Conservation (phyloP, 2,888 invertebrate genomes). For the Altica lythri region DNA sequence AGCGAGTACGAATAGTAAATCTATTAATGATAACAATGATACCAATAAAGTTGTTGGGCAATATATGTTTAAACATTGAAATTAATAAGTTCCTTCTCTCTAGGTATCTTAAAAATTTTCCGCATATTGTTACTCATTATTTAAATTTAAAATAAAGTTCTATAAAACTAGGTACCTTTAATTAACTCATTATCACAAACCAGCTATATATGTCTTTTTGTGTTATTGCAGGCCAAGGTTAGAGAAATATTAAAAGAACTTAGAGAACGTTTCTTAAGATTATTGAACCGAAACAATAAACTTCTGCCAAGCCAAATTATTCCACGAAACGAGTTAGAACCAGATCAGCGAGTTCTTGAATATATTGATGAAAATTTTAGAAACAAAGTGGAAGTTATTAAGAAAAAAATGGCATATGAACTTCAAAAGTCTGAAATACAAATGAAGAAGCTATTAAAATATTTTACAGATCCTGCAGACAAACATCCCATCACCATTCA, state of each 20-base stretch:
- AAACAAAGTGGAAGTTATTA: constrained; percentile 66
- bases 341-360: constrained; percentile 69
- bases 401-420: constrained; percentile 69
- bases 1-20: too few relatives aligned
- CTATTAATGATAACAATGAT: too few relatives aligned
- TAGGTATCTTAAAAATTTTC: too few relatives aligned
- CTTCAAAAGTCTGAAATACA: constrained; percentile 71
- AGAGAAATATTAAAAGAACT: constrained; percentile 62
- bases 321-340: constrained; percentile 64
- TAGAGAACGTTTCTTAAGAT: constrained; percentile 56
- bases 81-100: too few relatives aligned
- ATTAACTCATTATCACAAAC: too few relatives aligned
- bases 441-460: constrained; percentile 46
- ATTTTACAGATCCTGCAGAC: constrained; percentile 63
- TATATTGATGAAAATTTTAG: constrained; percentile 66
- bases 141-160: too few relatives aligned
- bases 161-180: too few relatives aligned
- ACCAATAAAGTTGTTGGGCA: too few relatives aligned
- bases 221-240: constrained; percentile 33
- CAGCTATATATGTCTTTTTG: too few relatives aligned
- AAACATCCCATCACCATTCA: constrained; percentile 66
- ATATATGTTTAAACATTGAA: too few relatives aligned
- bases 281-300: constrained; percentile 58
- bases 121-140: too few relatives aligned
- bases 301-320: constrained; percentile 66